These are phyloP conservation scores for Rhinopomastus cyanomelas DNA, from an alignment of 2,113 vertebrate genomes.

Conservation along the genomic window DNA sequence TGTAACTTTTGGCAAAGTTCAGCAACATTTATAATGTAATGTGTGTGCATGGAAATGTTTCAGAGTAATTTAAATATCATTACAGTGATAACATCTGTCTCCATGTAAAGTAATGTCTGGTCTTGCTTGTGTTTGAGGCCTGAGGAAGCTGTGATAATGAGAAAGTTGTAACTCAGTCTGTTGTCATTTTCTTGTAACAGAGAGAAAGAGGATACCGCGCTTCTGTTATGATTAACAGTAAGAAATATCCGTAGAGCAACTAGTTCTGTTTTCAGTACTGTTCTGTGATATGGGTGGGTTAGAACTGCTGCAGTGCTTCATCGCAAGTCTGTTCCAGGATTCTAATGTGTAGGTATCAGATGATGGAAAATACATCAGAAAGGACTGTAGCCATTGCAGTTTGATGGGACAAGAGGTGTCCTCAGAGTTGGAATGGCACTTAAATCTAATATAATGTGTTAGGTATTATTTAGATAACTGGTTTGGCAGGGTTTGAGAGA, in stretches of 20 bases:
- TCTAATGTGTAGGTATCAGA: neutral
- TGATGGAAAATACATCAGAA: neutral
- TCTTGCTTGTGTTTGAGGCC: neutral
- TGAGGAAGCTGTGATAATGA: neutral
- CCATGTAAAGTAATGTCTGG: neutral
- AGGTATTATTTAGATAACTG: neutral
- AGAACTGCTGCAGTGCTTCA: neutral
- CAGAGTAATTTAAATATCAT: neutral
- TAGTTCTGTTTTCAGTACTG: neutral
- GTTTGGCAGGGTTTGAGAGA: neutral
- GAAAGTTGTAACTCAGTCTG: neutral
- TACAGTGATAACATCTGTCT: neutral
- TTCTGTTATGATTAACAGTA: neutral
- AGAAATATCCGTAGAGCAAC: neutral
- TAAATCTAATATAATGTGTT: neutral
- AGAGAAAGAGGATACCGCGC: neutral
- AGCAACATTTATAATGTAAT: neutral
- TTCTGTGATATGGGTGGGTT: neutral
- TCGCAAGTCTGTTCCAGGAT: neutral
- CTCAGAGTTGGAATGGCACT: neutral
- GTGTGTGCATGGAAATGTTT: neutral
- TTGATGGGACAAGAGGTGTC: neutral
- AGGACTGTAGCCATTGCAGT: neutral
- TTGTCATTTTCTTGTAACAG: neutral
- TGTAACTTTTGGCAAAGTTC: neutral